phyloP scores from a whole-genome alignment of 2,113 vertebrate genomes.

The Pogonocichla stellata region DNA sequence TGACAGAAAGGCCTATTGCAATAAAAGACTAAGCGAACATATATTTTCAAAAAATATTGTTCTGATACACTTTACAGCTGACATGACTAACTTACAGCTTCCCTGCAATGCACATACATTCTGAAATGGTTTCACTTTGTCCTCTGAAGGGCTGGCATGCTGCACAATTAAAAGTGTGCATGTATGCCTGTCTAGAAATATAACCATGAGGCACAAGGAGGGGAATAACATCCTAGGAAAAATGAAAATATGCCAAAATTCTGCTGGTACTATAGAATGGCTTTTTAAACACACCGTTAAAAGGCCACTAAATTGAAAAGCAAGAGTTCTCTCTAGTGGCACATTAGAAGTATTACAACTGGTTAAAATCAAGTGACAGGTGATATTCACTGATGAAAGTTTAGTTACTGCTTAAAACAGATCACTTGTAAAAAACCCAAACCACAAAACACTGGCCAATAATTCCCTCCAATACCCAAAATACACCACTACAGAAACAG shows the following conservation, averaged over 20 bases:
- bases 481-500: neutral
- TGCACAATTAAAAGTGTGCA: neutral
- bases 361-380: neutral
- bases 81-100: neutral
- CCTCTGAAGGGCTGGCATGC: neutral
- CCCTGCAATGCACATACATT: neutral
- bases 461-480: neutral
- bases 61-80: neutral
- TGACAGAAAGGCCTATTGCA: neutral
- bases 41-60: neutral
- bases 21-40: neutral
- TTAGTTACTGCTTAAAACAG: neutral
- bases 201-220: neutral
- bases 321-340: constrained; percentile 50
- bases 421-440: neutral
- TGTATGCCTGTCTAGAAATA: neutral
- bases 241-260: neutral
- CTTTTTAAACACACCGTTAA: neutral
- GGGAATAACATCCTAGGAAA: neutral
- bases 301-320: neutral
- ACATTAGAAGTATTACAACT: neutral
- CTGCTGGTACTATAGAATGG: neutral
- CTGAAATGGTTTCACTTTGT: neutral
- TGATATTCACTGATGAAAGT: neutral
- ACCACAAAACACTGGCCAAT: neutral